Conservation (phyloP, 2,113 vertebrate genomes). For the Poeciliopsis prolifica region DNA sequence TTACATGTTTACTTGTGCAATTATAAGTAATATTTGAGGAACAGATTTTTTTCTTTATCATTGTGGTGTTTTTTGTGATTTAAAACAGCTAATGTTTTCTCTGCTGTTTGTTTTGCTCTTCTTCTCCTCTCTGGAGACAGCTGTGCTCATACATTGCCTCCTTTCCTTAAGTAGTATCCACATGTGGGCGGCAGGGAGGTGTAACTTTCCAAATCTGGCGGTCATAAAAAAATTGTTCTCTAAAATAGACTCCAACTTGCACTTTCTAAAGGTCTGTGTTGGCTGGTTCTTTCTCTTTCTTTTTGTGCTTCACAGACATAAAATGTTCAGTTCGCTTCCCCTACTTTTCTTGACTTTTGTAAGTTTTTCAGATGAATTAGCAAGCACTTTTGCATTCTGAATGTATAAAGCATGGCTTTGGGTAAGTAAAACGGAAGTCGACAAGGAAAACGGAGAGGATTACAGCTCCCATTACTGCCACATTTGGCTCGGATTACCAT, state of each 20-base stretch:
- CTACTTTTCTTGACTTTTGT: neutral
- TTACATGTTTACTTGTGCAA: constrained; percentile 22
- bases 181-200: constrained; percentile 67
- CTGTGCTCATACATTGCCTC: constrained; percentile 46
- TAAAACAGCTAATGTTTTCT: neutral
- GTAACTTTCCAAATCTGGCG: constrained; percentile 76
- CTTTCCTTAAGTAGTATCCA: constrained; percentile 49
- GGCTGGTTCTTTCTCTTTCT: constrained; percentile 10
- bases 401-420: constrained; percentile 16
- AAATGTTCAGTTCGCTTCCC: neutral
- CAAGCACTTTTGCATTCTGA: neutral
- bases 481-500: constrained; percentile 59
- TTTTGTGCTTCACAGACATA: neutral
- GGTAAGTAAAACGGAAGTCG: constrained; percentile 9
- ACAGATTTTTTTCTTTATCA: neutral
- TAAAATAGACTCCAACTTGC: constrained; percentile 70
- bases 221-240: constrained; percentile 63
- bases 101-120: constrained; percentile 16
- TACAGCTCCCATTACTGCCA: constrained; percentile 42
- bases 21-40: no score
- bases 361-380: constrained; percentile 4
- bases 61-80: neutral
- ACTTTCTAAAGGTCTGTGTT: constrained; percentile 29
- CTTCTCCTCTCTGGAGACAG: constrained; percentile 55
- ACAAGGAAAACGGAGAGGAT: constrained; percentile 37